Percentiles rank a stretch among this genome's conserved stretches.
These are phyloP conservation scores for Latheticus oryzae DNA, from an alignment of 2,888 invertebrate genomes.

Conservation along the genomic window DNA sequence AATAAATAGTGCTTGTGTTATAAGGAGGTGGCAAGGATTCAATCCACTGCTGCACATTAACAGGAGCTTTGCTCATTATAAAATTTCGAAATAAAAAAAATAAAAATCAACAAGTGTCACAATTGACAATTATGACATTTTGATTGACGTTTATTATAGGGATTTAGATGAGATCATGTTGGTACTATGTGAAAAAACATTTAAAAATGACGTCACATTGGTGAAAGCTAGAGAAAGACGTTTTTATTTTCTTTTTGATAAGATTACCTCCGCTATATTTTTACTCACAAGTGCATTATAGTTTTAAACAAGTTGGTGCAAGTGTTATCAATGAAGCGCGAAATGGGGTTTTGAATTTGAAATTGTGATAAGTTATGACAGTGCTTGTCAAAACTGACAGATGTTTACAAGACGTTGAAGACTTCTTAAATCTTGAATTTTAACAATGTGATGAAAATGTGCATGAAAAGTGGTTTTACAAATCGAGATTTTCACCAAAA, in stretches of 20 bases:
- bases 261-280: constrained; percentile 30
- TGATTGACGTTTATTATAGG: constrained; percentile 17
- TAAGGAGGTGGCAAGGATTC: constrained; percentile 61
- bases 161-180: constrained; percentile 17
- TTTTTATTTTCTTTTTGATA: constrained; percentile 43
- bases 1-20: constrained; percentile 32
- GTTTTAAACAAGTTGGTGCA: constrained; percentile 7
- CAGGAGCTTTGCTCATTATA: constrained; percentile 71
- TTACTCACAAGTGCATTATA: constrained; percentile 28
- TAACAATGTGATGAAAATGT: constrained; percentile 8
- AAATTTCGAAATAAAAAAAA: constrained; percentile 5
- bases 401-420: constrained; percentile 45
- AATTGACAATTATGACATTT: constrained; percentile 21
- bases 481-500: not conserved
- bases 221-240: constrained; percentile 55
- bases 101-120: constrained; percentile 6
- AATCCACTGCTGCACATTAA: constrained; percentile 80
- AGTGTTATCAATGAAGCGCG: constrained; percentile 21
- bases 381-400: constrained; percentile 46
- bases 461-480: constrained; percentile 6
- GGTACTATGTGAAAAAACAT: constrained; percentile 34
- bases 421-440: not conserved
- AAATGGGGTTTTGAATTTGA: constrained; percentile 8
- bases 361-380: constrained; percentile 26
- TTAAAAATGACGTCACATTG: constrained; percentile 55